A percentile compares a stretch with the other conserved stretches of the same genome.
phyloP scores from a whole-genome alignment of 2,888 invertebrate genomes.

The Acholoe squamosa region DNA sequence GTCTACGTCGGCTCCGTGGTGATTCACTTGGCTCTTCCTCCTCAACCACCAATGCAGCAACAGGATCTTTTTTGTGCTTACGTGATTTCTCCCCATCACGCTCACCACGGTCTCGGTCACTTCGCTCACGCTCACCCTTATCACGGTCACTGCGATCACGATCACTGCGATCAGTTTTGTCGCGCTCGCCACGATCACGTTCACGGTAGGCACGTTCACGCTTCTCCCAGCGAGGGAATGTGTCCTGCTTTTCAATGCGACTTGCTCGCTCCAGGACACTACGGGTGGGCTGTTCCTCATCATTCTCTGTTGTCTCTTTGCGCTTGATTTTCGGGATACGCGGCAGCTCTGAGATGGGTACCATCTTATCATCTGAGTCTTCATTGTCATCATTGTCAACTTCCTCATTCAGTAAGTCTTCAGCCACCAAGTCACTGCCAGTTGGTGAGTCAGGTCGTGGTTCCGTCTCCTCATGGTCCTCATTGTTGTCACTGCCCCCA shows the following conservation, averaged over 20 bases:
- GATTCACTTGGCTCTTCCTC: conserved; percentile 24
- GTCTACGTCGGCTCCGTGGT: background rate
- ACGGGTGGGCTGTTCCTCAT: background rate
- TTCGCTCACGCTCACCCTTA: conserved; percentile 63
- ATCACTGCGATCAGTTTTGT: background rate
- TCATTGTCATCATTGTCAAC: conserved; percentile 52
- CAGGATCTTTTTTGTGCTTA: conserved; percentile 31
- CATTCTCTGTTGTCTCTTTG: conserved; percentile 68
- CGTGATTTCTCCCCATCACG: conserved; percentile 37
- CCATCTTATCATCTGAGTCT: conserved; percentile 54
- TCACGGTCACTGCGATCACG: conserved; percentile 49
- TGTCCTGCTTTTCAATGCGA: conserved; percentile 37
- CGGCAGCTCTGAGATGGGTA: conserved; percentile 75
- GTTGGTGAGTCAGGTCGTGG: background rate
- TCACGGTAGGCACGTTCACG: conserved; percentile 59
- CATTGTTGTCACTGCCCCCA: background rate
- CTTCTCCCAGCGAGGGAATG: conserved; percentile 67
- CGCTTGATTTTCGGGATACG: conserved; percentile 80
- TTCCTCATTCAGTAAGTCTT: conserved; percentile 12
- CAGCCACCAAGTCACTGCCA: conserved; percentile 16
- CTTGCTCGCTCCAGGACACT: conserved; percentile 64
- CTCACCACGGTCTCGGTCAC: background rate
- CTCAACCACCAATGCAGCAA: background rate
- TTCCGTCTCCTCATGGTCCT: conserved; percentile 17
- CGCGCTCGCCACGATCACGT: conserved; percentile 65